A percentile compares a stretch with the other conserved stretches of the same genome.
These are phyloP conservation scores for Botia almorhae DNA, from an alignment of 2,797 vertebrate species.

Conservation along the genomic window DNA sequence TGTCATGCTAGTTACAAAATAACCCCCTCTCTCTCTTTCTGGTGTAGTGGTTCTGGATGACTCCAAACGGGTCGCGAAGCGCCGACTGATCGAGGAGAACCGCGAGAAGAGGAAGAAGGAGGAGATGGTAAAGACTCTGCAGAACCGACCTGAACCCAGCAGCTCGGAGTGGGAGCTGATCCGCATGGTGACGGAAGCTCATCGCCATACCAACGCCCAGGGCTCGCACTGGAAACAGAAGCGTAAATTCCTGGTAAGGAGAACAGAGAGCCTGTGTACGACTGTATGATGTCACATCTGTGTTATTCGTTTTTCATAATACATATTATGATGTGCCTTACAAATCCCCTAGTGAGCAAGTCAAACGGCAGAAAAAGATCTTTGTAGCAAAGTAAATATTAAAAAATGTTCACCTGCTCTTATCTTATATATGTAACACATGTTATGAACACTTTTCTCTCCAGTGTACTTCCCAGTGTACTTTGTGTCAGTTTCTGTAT, in stretches of 20 bases:
- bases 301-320: neutral
- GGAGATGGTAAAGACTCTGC: constrained; percentile 92
- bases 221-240: constrained; percentile 99
- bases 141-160: constrained; percentile 93
- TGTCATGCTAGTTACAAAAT: neutral
- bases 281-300: neutral
- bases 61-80: constrained; percentile 93
- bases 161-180: constrained; percentile 95
- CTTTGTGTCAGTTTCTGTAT: too few relatives aligned
- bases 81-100: constrained; percentile 97
- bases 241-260: constrained; percentile 94
- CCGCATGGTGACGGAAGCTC: constrained; percentile 92
- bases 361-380: too few relatives aligned
- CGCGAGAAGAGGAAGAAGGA: constrained; percentile 93
- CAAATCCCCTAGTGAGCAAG: too few relatives aligned
- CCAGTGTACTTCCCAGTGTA: too few relatives aligned
- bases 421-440: too few relatives aligned
- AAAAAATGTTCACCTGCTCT: too few relatives aligned
- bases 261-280: neutral
- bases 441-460: too few relatives aligned
- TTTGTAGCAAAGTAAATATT: too few relatives aligned
- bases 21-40: neutral
- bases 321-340: too few relatives aligned
- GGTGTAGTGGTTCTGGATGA: constrained; percentile 93
- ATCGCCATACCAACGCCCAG: constrained; percentile 97